Base-by-base conservation (phyloP, 92 coral and sea anemone genomes). In the Actinernus sp. region DNA sequence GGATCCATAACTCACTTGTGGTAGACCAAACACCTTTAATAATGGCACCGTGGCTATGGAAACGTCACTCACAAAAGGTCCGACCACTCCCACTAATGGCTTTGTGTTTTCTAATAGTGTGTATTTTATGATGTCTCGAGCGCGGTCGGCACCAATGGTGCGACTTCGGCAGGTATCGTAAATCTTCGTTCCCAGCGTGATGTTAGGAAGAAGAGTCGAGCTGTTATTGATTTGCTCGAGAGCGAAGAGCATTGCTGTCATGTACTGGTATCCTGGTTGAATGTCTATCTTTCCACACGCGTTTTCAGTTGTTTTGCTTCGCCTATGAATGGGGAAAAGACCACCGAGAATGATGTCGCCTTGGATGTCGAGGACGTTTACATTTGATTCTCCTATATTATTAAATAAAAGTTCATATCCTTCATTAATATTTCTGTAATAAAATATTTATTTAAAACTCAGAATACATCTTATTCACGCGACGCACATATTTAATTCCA, bases 161-260 rank as follows among this genome's bases (percentile, higher is more conserved):
- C 75, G 93, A 58, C 99, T 95, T 81, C 83, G 92, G 75, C 99
- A 95, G 3, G 96, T 86, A 87, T 95, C 99, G 89, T 87, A 95
- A 47, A 95, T 87, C 59, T 52, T 45, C 76, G 96, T 79, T 6
- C 97, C 99, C 19, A 95, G 73, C 27, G 86, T 78, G 29, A 91
- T 81, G 57, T 84, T 84, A 23, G 84, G 97, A 10, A 95, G 97
- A 12, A 95, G 55, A 1, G 76, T 67, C 53, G 92, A 38, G 33
- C 61, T 72, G 84, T 84, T 84, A 61, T 95, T 95, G 81, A 95
- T 84, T 55, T 83, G 63, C 26, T 91, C 85, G 28, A 95, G 36
- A 28, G 99, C 99, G 55, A 79, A 95, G 49, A 92, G 32, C 97
- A 95, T 87, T 46, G 97, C 95, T 27, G 68, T 84, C 73, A 95